These are phyloP conservation scores for Macrobrachium nipponense DNA, from an alignment of 1,140 invertebrate species.

Conservation along the genomic window DNA sequence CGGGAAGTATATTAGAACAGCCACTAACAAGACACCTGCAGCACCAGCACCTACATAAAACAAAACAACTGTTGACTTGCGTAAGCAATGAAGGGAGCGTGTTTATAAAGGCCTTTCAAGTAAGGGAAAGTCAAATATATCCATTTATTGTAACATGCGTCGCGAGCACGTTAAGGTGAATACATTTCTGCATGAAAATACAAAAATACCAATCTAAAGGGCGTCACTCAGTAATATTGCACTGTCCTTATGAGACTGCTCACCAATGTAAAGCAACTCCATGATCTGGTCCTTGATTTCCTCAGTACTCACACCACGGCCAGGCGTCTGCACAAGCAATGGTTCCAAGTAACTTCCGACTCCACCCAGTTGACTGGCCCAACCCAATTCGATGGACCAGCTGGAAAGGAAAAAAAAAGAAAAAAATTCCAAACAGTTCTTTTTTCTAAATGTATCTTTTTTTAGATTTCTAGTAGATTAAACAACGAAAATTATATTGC, in stretches of 20 bases:
- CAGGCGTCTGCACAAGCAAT: slow-evolving; percentile 22
- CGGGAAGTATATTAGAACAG: slow-evolving; percentile 26
- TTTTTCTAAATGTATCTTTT: no score
- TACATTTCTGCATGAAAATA: no score
- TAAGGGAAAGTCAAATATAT: no score
- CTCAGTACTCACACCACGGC: neutral
- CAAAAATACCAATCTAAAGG: no score
- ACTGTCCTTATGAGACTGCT: no score
- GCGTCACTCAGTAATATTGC: no score
- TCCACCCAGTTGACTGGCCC: slow-evolving; percentile 17
- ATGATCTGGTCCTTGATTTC: slow-evolving; percentile 29
- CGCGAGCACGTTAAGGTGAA: no score
- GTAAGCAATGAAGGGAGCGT: no score
- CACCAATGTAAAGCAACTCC: slow-evolving; percentile 34
- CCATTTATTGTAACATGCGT: no score
- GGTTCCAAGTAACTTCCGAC: slow-evolving; percentile 54
- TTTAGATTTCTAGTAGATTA: no score
- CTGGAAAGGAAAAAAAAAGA: neutral
- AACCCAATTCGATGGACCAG: slow-evolving; percentile 39
- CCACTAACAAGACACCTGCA: neutral
- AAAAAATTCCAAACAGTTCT: neutral
- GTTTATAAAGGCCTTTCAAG: no score
- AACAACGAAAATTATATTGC: neutral
- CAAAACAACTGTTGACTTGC: neutral
- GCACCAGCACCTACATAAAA: neutral